A percentile compares a stretch with the other conserved stretches of the same genome.
Evolutionary conservation across 2,797 vertebrate genomes (phyloP).

Genomic region (Choloepus didactylus): DNA sequence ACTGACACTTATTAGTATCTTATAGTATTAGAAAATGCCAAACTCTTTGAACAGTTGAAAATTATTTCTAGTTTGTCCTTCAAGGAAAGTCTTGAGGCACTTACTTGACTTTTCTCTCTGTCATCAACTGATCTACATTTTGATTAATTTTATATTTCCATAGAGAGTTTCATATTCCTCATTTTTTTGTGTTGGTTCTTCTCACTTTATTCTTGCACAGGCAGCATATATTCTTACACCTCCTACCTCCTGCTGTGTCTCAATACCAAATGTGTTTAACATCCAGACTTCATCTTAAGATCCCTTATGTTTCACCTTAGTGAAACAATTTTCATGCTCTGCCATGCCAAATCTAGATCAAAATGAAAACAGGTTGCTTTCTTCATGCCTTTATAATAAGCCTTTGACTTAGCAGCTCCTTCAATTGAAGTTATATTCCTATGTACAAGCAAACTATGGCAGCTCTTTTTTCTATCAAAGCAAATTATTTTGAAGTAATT

Average conservation of each 20-base stretch:
- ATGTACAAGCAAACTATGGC: background rate
- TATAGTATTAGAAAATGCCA: background rate
- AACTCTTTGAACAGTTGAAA: background rate
- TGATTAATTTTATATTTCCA: slow-evolving; percentile 81
- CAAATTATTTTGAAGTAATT: background rate
- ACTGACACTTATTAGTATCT: background rate
- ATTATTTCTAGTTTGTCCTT: slow-evolving; percentile 61
- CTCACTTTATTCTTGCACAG: slow-evolving; percentile 64
- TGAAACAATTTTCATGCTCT: slow-evolving; percentile 77
- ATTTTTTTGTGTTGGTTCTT: slow-evolving; percentile 50
- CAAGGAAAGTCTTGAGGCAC: slow-evolving; percentile 42
- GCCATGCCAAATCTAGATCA: slow-evolving; percentile 78
- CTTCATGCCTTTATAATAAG: background rate
- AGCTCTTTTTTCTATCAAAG: background rate
- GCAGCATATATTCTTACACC: slow-evolving; percentile 68
- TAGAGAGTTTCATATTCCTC: slow-evolving; percentile 50
- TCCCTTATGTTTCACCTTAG: slow-evolving; percentile 68
- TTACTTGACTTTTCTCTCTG: slow-evolving; percentile 46
- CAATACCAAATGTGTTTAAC: slow-evolving; percentile 68
- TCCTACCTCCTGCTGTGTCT: slow-evolving; percentile 78
- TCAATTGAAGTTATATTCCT: background rate
- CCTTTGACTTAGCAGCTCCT: background rate
- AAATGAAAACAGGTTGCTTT: slow-evolving; percentile 65
- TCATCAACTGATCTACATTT: slow-evolving; percentile 69
- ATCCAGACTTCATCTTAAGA: slow-evolving; percentile 54